Evolutionary conservation across 1,140 invertebrate species (phyloP).

Genomic region (Neodiprion lecontei): DNA sequence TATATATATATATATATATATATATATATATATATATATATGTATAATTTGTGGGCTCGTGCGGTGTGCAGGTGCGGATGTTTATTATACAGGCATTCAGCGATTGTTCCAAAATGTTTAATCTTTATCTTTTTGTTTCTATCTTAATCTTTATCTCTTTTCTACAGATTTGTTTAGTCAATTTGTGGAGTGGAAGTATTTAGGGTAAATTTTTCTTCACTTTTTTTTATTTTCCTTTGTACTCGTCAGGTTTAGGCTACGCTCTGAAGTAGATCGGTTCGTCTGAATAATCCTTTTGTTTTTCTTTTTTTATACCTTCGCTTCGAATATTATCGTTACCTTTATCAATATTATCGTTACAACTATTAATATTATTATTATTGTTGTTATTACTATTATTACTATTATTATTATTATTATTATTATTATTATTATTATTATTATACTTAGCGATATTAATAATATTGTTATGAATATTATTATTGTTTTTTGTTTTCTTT

Average conservation of each 20-base stretch:
- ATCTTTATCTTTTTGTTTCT: constrained; percentile 10
- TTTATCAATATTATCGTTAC: not conserved
- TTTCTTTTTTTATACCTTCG: not conserved
- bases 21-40: not conserved
- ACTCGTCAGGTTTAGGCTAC: constrained; percentile 64
- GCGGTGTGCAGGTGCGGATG: not conserved
- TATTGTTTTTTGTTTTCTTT: constrained; percentile 18
- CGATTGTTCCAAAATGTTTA: not conserved
- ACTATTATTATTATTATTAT: no score
- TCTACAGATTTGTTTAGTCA: not conserved
- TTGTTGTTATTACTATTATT: no score
- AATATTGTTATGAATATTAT: no score
- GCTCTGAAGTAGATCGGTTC: constrained; percentile 58
- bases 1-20: no score
- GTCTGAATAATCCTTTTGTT: not conserved
- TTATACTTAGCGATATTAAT: no score
- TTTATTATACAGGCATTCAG: no score
- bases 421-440: no score
- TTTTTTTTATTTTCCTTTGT: constrained; percentile 43
- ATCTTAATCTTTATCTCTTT: constrained; percentile 6
- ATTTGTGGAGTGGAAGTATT: not conserved
- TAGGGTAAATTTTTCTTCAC: not conserved
- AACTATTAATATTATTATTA: no score
- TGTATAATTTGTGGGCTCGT: not conserved
- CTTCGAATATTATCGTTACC: not conserved